Conservation (phyloP, 2,797 vertebrate genomes). For the Paguma larvata region DNA sequence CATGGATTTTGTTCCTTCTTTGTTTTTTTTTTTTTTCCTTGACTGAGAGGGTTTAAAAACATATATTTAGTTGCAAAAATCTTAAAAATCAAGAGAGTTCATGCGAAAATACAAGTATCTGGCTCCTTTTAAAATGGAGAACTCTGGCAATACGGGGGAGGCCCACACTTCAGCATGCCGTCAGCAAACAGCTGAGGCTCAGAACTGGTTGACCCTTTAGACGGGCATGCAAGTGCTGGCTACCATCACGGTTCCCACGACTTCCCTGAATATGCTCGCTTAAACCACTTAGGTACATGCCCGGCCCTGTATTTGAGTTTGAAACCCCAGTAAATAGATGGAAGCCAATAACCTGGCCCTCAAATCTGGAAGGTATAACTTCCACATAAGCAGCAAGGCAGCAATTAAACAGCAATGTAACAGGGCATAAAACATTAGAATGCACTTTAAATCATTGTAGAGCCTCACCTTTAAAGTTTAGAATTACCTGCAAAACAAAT, state of each 20-base stretch:
- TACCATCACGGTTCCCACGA: background rate
- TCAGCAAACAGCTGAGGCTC: background rate
- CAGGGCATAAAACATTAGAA: background rate
- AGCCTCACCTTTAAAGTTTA: background rate
- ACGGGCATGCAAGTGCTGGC: fast-evolving
- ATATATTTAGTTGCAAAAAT: background rate
- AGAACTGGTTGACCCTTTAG: background rate
- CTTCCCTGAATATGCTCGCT: background rate
- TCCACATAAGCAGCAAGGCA: conserved; percentile 35
- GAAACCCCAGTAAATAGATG: conserved; percentile 37
- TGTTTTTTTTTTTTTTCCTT: background rate
- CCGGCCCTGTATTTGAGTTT: conserved; percentile 10
- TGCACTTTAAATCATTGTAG: conserved; percentile 11
- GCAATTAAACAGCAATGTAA: background rate
- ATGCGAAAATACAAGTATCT: background rate
- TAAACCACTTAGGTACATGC: background rate
- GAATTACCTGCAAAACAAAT: background rate
- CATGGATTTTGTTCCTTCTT: background rate
- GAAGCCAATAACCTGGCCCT: background rate
- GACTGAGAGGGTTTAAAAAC: background rate
- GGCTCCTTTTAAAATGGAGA: conserved; percentile 13
- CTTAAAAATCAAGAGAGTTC: background rate
- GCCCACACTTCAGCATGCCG: background rate
- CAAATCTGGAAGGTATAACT: conserved; percentile 12
- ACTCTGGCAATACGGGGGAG: background rate